These are phyloP conservation scores for Steinernema khuongi DNA, from an alignment of 1,140 invertebrate species.

Conservation along the genomic window DNA sequence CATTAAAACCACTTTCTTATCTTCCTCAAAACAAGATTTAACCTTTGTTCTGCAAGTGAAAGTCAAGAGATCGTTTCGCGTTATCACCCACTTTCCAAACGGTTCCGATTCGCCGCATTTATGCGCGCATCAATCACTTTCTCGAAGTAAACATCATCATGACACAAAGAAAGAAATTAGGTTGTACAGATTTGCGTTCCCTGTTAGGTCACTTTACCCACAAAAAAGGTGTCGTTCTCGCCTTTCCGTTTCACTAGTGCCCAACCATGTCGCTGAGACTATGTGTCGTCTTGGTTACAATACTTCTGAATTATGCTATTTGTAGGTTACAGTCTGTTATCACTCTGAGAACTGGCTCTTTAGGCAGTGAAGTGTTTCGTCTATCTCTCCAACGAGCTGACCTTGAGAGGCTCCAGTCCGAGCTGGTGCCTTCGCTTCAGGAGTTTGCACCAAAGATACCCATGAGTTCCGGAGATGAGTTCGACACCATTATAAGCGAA, in stretches of 20 bases:
- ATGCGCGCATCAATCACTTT: background rate
- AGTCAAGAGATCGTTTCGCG: background rate
- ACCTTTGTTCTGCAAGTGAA: background rate
- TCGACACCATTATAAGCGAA: background rate
- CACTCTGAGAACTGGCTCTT: background rate
- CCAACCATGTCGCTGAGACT: background rate
- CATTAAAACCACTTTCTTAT: no score
- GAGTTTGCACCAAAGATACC: background rate
- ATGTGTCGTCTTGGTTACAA: background rate
- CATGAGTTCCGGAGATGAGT: background rate
- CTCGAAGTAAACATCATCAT: background rate
- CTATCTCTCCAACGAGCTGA: background rate
- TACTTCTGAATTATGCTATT: background rate
- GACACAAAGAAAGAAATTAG: background rate
- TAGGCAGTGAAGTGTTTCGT: background rate
- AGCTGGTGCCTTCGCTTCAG: background rate
- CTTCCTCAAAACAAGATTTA: no score
- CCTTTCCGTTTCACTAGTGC: background rate
- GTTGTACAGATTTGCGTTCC: background rate
- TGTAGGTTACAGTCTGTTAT: background rate
- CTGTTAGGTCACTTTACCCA: background rate
- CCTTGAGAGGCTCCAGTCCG: background rate
- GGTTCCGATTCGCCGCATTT: no score
- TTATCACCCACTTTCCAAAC: no score
- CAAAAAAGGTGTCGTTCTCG: background rate